Conservation (phyloP, 2,797 vertebrate species). For the Leptatherina wallacei region DNA sequence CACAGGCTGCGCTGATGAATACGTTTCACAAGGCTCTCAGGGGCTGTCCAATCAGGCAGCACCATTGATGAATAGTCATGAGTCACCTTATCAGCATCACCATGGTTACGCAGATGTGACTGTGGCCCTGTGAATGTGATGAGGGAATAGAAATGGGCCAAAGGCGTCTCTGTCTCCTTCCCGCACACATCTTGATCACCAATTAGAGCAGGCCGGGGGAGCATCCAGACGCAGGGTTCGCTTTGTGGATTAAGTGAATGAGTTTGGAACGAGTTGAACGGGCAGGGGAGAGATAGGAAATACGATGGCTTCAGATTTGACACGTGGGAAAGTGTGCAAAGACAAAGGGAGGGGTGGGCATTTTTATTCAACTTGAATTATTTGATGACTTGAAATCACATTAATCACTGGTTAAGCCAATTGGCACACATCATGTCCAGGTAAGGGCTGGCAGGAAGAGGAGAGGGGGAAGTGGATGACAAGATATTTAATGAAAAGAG, state of each 20-base stretch:
- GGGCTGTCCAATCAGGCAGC: conserved; percentile 75
- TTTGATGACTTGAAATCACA: conserved; percentile 38
- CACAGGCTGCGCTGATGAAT: conserved; percentile 69
- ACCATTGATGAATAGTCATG: conserved; percentile 82
- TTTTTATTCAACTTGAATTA: conserved; percentile 23
- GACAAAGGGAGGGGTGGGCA: neutral
- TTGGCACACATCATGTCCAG: conserved; percentile 24
- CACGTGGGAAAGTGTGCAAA: conserved; percentile 6
- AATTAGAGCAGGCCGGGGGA: conserved; percentile 66
- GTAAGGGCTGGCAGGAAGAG: conserved; percentile 26
- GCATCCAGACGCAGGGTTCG: conserved; percentile 45
- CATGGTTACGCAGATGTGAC: conserved; percentile 80
- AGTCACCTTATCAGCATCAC: conserved; percentile 80
- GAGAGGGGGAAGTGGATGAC: conserved; percentile 50
- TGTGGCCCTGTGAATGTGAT: conserved; percentile 71
- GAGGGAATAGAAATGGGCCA: conserved; percentile 74
- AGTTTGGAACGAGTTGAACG: conserved; percentile 16
- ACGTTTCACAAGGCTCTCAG: conserved; percentile 62
- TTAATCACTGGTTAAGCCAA: conserved; percentile 28
- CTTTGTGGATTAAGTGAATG: conserved; percentile 4
- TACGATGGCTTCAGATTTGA: conserved; percentile 11
- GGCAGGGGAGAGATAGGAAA: neutral
- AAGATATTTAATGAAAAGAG: conserved; percentile 57
- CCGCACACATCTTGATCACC: conserved; percentile 74
- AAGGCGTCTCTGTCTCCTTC: conserved; percentile 61